Evolutionary conservation across 2,888 invertebrate species (phyloP).

Genomic region (Stictocephala bisonia): DNA sequence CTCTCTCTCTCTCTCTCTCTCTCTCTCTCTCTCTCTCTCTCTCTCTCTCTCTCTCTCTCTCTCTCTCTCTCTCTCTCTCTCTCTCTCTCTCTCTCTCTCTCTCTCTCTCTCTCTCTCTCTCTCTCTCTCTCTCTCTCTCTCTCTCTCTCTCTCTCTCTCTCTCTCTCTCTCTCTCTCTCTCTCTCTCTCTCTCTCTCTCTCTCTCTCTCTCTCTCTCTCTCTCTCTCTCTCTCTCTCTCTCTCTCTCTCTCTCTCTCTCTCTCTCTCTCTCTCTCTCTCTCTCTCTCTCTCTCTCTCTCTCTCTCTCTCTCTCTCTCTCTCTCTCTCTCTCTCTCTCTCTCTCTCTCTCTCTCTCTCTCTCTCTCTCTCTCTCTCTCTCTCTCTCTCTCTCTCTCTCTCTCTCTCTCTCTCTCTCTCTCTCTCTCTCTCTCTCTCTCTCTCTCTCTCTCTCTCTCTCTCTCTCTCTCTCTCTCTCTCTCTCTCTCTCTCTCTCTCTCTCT

Average conservation of each 20-base stretch:
- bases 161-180: not conserved
- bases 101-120: not conserved
- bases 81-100: not conserved
- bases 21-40: not conserved
- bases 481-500: not conserved
- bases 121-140: not conserved
- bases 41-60: not conserved
- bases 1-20: not conserved
- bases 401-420: not conserved
- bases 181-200: not conserved
- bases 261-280: not conserved
- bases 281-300: not conserved
- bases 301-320: not conserved
- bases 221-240: not conserved
- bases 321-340: not conserved
- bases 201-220: not conserved
- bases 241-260: not conserved
- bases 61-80: not conserved
- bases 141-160: too few relatives aligned
- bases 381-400: not conserved
- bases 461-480: not conserved
- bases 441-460: not conserved
- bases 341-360: not conserved
- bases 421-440: not conserved
- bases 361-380: not conserved